These are phyloP conservation scores for Phalacrocorax carbo DNA, from an alignment of 2,113 vertebrate genomes.

Conservation along the genomic window DNA sequence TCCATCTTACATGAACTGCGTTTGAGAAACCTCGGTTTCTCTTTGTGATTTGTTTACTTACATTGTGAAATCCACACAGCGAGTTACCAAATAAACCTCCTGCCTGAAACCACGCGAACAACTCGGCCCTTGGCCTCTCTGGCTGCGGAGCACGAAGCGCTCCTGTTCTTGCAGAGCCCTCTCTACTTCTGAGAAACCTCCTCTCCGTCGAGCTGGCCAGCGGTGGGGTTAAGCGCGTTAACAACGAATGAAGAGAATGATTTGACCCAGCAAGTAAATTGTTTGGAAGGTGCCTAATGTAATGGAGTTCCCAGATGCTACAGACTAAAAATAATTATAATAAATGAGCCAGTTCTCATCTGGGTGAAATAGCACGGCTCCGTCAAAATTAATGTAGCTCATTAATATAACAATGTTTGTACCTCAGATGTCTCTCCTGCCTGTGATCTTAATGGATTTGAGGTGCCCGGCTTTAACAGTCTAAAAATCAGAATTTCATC, in stretches of 20 bases:
- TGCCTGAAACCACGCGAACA: not conserved
- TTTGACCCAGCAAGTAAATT: not conserved
- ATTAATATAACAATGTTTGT: not conserved
- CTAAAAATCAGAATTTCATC: conserved; percentile 13
- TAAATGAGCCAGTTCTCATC: not conserved
- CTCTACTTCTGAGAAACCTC: not conserved
- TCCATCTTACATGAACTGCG: not conserved
- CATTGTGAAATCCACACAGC: not conserved
- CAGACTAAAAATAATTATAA: not conserved
- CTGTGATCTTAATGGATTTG: not conserved
- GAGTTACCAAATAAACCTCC: conserved; percentile 3
- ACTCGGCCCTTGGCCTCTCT: not conserved
- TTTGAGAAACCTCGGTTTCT: not conserved
- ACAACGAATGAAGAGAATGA: not conserved
- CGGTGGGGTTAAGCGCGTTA: not conserved
- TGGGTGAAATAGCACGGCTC: not conserved
- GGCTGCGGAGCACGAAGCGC: not conserved
- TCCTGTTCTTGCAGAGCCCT: not conserved
- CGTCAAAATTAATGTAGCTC: not conserved
- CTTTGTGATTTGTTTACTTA: not conserved
- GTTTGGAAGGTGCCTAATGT: not conserved
- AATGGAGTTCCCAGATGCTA: not conserved
- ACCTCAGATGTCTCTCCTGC: not conserved
- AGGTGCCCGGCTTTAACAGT: not conserved
- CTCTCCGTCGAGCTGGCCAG: not conserved